Conservation (phyloP, 2,888 invertebrate genomes). For the Pantelozetes paolii region DNA sequence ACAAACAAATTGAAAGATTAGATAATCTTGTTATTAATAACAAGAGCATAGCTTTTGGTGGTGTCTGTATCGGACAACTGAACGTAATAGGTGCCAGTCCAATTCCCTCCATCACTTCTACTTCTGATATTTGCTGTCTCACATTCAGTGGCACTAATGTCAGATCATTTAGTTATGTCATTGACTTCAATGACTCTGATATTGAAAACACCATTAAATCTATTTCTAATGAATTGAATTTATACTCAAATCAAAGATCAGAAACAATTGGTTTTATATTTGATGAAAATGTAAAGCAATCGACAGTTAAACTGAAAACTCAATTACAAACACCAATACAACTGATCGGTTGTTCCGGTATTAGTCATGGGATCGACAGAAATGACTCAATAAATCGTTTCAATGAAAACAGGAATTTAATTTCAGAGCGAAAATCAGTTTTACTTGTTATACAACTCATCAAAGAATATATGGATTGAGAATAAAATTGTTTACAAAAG, state of each 20-base stretch:
- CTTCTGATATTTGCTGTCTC: conserved; percentile 14
- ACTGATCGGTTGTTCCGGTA: conserved; percentile 14
- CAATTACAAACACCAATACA: not conserved
- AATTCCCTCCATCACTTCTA: too few relatives aligned
- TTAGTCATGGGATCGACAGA: not conserved
- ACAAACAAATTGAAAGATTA: not conserved
- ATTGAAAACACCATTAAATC: not conserved
- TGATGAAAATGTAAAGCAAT: not conserved
- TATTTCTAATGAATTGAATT: not conserved
- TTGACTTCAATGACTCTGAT: not conserved
- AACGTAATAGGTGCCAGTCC: not conserved
- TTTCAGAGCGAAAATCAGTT: conserved; percentile 12
- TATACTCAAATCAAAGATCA: not conserved
- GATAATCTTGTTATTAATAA: conserved; percentile 1
- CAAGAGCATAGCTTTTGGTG: conserved; percentile 8
- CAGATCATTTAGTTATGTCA: not conserved
- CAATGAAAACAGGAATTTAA: not conserved
- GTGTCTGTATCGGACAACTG: not conserved
- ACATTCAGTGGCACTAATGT: conserved; percentile 18
- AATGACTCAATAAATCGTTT: not conserved
- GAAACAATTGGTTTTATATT: conserved; percentile 17
- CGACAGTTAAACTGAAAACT: not conserved
- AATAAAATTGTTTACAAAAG: not conserved
- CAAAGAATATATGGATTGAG: not conserved
- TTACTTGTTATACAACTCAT: conserved; percentile 1